phyloP scores from a whole-genome alignment of 37 sponge, comb jelly and placozoan species.

The Petrosia ficiformis region DNA sequence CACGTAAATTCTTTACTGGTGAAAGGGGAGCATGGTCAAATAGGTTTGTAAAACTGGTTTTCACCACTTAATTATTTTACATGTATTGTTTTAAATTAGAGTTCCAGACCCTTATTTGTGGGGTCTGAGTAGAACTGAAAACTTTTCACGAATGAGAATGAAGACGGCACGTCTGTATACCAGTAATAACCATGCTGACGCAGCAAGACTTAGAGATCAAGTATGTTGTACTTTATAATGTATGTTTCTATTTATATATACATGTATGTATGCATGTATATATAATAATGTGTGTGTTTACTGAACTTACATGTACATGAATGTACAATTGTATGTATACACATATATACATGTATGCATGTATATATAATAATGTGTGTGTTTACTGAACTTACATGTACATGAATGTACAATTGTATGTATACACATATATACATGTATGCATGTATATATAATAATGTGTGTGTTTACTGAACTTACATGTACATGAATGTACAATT shows the following conservation, averaged over 20 bases:
- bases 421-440: no score
- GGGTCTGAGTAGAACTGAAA: conserved; percentile 83
- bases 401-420: no score
- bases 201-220: conserved; percentile 73
- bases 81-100: conserved; percentile 4
- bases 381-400: no score
- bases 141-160: conserved; percentile 87
- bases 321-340: no score
- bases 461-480: no score
- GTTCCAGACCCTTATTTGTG: conserved; percentile 54
- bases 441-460: no score
- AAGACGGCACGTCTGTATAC: conserved; percentile 59
- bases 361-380: no score
- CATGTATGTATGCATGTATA: no score
- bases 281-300: no score
- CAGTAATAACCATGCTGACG: conserved; percentile 73
- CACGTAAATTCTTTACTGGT: conserved; percentile 59
- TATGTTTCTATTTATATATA: background rate
- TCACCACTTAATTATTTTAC: background rate
- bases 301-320: no score
- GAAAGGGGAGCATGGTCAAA: conserved; percentile 83
- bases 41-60: conserved; percentile 26
- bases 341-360: no score
- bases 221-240: background rate
- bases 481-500: no score